Conservation (phyloP, 2,113 vertebrate genomes). For the Dromas ardeola region DNA sequence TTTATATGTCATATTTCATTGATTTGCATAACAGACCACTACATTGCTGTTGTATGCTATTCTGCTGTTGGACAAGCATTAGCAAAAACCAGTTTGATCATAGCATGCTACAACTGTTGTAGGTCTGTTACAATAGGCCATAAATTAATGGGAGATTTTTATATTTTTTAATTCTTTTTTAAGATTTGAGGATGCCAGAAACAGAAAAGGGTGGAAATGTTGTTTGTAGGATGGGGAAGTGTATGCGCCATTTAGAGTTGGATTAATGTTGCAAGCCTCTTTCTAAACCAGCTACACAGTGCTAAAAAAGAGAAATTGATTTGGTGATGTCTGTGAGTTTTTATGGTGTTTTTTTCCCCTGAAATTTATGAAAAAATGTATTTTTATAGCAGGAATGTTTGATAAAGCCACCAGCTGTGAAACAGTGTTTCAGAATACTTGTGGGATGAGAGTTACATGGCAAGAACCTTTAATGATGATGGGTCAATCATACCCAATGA, state of each 20-base stretch:
- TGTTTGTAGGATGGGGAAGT: neutral
- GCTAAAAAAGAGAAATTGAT: neutral
- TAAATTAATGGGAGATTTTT: neutral
- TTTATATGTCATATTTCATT: neutral
- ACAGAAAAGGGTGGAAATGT: neutral
- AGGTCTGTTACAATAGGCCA: neutral
- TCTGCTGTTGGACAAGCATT: neutral
- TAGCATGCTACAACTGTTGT: neutral
- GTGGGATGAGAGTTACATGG: neutral
- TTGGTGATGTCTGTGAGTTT: neutral
- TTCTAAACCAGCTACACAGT: neutral
- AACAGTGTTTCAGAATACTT: neutral
- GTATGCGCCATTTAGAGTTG: neutral
- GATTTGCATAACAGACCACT: neutral
- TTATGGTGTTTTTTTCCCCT: neutral
- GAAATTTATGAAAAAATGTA: neutral
- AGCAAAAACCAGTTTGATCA: neutral
- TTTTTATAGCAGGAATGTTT: neutral
- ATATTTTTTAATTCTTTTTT: neutral
- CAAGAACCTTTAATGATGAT: neutral
- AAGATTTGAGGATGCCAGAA: neutral
- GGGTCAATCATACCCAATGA: neutral
- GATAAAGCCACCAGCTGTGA: neutral
- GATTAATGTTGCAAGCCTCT: neutral
- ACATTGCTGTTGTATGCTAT: neutral